Evolutionary conservation across 2,113 vertebrate genomes (phyloP), one percentile per base, ranked within the genome.

Genomic region (Semnopithecus entellus): DNA sequence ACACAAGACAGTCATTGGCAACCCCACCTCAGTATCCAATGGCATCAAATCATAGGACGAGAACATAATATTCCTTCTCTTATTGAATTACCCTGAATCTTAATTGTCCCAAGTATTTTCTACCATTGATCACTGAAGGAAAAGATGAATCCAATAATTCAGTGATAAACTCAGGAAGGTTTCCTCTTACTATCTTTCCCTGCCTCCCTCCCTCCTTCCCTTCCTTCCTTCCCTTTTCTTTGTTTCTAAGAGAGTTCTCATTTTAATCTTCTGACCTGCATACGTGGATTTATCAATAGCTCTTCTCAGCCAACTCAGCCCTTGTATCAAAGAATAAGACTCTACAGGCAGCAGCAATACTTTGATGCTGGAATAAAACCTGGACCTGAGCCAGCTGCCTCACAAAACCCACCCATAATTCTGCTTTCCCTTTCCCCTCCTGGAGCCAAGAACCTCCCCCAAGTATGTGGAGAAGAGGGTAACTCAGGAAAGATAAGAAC

Each of bases 371-470:
- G 23, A 43, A 35, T 2, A 43, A 6, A 68, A 3, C 45, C 32
- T 6, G 12, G 12, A 13, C 20, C 50, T 18, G 59, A 75, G 17
- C 1, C 0, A 0, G 14, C 38, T 16, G 8, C 1, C 0, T 8
- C 13, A 43, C 17, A 14, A 68, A 45, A 78, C 16, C 27, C 4
- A 17, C 25, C 38, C 18, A 0, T 0, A 40, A 20, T 48, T 52
- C 68, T n/a, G 1, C n/a, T 68, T 40, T 4, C 30, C 3, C 3
- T 16, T 10, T 23, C 25, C 40, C 0, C 14, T 35, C 45, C 76
- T 22, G 8, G 8, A 52, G 18, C 22, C 52, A 40, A 48, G 4
- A 45, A n/a, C 32, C 50, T 61, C 17, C 25, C 52, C 52, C 45
- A 43, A 52, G 8, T n/a, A 3, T 5, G 3, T 1, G 48, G 30